Conservation (phyloP, 2,113 vertebrate genomes). For the Saguinus midas region DNA sequence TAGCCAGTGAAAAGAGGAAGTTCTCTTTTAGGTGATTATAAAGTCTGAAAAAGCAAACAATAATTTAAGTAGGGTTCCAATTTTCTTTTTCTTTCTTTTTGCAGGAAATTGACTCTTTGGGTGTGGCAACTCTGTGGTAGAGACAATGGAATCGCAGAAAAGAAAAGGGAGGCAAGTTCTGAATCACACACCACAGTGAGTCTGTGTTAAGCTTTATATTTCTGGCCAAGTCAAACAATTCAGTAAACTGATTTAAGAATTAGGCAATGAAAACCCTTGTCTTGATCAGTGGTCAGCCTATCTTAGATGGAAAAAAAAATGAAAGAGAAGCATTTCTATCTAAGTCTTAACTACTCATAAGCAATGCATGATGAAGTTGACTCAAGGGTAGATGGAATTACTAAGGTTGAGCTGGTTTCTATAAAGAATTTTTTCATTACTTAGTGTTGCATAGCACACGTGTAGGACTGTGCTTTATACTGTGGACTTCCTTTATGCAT, state of each 20-base stretch:
- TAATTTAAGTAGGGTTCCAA: constrained; percentile 42
- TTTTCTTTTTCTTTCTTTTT: constrained; percentile 66
- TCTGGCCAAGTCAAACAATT: constrained; percentile 43
- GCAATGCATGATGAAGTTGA: background rate
- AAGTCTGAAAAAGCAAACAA: constrained; percentile 53
- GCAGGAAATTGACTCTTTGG: constrained; percentile 55
- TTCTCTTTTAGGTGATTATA: constrained; percentile 48
- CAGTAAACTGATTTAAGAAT: constrained; percentile 11
- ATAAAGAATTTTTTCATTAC: background rate
- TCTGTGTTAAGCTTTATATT: constrained; percentile 28
- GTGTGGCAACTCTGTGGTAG: constrained; percentile 56
- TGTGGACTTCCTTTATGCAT: background rate
- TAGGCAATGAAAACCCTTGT: constrained; percentile 50
- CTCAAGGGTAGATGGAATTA: background rate
- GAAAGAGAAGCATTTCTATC: background rate
- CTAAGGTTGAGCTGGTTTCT: background rate
- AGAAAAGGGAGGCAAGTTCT: background rate
- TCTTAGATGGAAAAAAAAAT: background rate
- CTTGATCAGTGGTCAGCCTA: constrained; percentile 12
- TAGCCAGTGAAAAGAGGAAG: constrained; percentile 46
- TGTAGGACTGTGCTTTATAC: background rate
- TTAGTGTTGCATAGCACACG: background rate
- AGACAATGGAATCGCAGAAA: constrained; percentile 59
- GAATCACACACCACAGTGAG: constrained; percentile 51
- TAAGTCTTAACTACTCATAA: background rate